These are phyloP conservation scores for Harpegnathos saltator DNA, from an alignment of 1,140 invertebrate genomes.

Conservation along the genomic window DNA sequence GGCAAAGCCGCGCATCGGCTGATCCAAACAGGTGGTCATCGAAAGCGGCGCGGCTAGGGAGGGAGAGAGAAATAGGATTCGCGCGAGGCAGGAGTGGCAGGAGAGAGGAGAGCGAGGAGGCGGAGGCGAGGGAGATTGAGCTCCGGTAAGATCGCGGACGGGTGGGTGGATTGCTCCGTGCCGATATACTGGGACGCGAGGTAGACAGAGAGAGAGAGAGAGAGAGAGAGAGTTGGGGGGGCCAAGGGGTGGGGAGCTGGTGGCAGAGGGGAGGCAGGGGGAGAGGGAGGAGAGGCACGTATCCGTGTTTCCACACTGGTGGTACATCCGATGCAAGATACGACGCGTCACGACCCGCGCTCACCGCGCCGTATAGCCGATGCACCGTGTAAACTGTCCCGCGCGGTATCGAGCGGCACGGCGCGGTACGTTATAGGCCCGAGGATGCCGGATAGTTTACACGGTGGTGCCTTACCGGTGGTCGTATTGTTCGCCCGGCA, in stretches of 20 bases:
- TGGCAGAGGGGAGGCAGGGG: constrained; percentile 57
- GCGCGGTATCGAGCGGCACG: constrained; percentile 68
- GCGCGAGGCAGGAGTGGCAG: not conserved
- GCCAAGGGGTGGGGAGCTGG: constrained; percentile 64
- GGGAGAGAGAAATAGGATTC: constrained; percentile 4
- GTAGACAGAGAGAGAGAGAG: not conserved
- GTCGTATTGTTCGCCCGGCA: constrained; percentile 76
- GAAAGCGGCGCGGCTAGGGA: constrained; percentile 10
- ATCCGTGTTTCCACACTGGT: constrained; percentile 85
- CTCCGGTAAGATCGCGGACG: constrained; percentile 49
- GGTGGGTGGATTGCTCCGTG: constrained; percentile 39
- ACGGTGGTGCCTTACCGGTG: constrained; percentile 79
- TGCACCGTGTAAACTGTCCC: constrained; percentile 77
- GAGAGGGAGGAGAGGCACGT: constrained; percentile 73
- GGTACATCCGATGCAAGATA: constrained; percentile 85
- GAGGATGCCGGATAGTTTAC: constrained; percentile 78
- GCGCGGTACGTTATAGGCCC: constrained; percentile 70
- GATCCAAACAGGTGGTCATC: constrained; percentile 41
- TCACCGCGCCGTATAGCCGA: constrained; percentile 79
- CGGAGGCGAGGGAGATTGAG: constrained; percentile 19
- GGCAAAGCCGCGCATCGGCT: not conserved
- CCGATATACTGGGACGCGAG: constrained; percentile 38
- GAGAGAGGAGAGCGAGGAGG: not conserved
- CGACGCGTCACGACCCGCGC: constrained; percentile 82
- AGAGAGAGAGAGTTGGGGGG: no score